Base-by-base conservation (phyloP, 2,797 vertebrate species). In the Tenualosa thibaudeaui region DNA sequence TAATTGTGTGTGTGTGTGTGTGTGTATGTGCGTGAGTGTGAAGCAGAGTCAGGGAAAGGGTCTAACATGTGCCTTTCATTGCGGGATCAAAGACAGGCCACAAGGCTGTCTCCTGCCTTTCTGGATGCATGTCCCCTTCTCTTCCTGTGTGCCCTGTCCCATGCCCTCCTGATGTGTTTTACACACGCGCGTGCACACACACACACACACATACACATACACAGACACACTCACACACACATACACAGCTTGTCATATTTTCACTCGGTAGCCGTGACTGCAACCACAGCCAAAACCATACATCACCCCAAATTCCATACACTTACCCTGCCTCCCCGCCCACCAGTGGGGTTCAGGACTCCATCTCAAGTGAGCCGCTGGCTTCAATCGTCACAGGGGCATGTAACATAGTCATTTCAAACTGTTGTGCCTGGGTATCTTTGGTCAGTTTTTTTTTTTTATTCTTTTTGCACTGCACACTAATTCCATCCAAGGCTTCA, bases 31-130 rank as follows among this genome's bases (percentile, higher is more conserved):
- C 26, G 54, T 65, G 40, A 56, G 65, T 40, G 10, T 81, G 81
- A 43, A 37, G 53, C 43, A 54, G 81, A 60, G 51, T 84, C 81
- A 31, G 56, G 83, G 81, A 51, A 86, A 90, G 84, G 78, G 43
- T 86, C 51, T 82, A 91, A 90, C 93, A 94, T 92, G 88, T 94
- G 93, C 19, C 43, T 94, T 90, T 94, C 89, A 91, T 94, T 92
- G 91, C 89, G 83, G 82, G 92, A 94, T 94, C 92, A 95, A 95
- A 94, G 91, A 60, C 82, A 1, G 90, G 87, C 90, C 87, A 82
- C 58, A 83, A 89, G 86, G 86, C 89, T 46, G 15, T 24, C 5
- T 88, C 85, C 83, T 62, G 84, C 88, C 81, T 86, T 84, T 85
- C 82, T 84, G 60, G 1, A 84, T 84, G 84, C 88, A 82, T 84